Base-by-base conservation (phyloP, 2,888 invertebrate genomes). In the Dinocampus coccinellae region DNA sequence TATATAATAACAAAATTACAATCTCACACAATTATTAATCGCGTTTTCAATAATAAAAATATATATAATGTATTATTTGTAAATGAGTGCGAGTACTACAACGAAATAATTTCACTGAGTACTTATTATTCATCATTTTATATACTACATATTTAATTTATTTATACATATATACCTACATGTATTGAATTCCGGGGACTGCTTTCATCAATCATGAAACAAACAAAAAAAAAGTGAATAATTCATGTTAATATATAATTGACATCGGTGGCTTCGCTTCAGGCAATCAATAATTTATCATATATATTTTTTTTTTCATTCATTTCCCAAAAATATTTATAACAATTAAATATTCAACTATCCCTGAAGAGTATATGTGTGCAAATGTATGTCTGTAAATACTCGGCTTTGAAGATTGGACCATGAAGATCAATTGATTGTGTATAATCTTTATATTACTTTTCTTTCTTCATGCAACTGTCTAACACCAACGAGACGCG, bases 21-120 rank as follows among this genome's bases (percentile, higher is more conserved):
- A 61, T 26, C 70, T 66, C 72, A 66, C 67, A 69, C 62, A 66
- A 74, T 73, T 67, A 67, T 67, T 69, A 55, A 61, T 70, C 47
- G 52, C 67, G 70, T 65, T 73, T n/a, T 66, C 62, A 75, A 69
- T 75, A 75, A 73, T 70, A 52, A 69, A 71, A 69, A 73, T n/a
- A n/a, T n/a, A 68, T 55, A 73, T 62, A 62, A 70, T 69, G 71
- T 70, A 76, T 76, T 66, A 71, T 67, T 74, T 57, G 66, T 75
- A 69, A 29, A 70, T 58, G 58, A 70, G 60, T 66, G 65, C 55
- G 36, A 55, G 24, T 55, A 57, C 34, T 10, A 55, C 39, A 66
- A 66, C 57, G 57, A 57, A 57, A 55, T 26, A 42, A 55, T 55
- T 55, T 55, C 24, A 55, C 26, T 24, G 55, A 55, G 24, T 26